Conservation (phyloP, 2,113 vertebrate genomes). For the Kobus ellipsiprymnus region DNA sequence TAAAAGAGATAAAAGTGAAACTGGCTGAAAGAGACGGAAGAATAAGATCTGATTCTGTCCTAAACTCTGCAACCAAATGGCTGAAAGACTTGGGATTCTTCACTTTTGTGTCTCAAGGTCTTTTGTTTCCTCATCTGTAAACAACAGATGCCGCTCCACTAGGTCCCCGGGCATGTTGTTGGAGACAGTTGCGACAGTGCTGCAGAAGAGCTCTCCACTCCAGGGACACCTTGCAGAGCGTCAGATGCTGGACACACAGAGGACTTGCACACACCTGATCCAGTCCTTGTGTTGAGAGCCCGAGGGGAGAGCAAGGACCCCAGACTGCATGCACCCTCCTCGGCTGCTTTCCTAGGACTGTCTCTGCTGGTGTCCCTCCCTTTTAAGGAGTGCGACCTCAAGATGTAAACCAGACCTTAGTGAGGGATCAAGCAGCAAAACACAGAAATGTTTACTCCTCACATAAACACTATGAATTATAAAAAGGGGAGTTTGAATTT, state of each 20-base stretch:
- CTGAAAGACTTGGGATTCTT: not conserved
- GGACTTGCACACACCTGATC: not conserved
- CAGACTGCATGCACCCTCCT: not conserved
- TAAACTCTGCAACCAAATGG: not conserved
- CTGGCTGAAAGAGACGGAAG: not conserved
- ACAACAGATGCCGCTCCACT: too few species aligned
- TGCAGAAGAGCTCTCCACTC: not conserved
- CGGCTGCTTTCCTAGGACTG: not conserved
- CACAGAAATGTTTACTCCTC: not conserved
- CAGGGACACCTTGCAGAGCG: not conserved
- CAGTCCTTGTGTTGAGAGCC: not conserved
- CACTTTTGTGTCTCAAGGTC: not conserved
- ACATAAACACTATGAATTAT: not conserved
- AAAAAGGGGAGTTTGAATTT: not conserved
- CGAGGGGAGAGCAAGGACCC: not conserved
- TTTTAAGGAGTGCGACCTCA: not conserved
- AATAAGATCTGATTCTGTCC: not conserved
- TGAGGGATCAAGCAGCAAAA: not conserved
- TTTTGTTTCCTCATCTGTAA: not conserved
- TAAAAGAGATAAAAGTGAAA: not conserved
- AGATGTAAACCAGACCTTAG: not conserved
- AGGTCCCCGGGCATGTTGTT: not conserved
- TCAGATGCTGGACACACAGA: not conserved
- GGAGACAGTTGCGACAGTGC: rapidly evolving
- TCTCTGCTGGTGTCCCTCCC: not conserved